A percentile compares a stretch with the other conserved stretches of the same genome.
Evolutionary conservation across 2,797 vertebrate species (phyloP).

Genomic region (Falco biarmicus): DNA sequence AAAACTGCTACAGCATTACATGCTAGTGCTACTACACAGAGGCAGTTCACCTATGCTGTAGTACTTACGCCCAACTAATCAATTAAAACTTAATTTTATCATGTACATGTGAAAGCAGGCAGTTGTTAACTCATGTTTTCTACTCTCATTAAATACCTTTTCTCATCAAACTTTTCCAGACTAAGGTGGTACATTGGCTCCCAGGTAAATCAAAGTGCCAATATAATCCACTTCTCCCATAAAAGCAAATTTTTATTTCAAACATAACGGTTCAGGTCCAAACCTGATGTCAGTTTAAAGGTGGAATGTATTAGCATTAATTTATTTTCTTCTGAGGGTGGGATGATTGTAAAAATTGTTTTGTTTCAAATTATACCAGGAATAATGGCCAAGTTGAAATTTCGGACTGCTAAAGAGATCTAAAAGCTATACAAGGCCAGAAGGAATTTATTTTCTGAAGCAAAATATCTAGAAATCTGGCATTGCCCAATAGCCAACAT

Average conservation of each 20-base stretch:
- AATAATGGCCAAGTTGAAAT: slow-evolving; percentile 46
- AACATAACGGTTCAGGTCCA: slow-evolving; percentile 43
- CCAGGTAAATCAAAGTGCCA: slow-evolving; percentile 67
- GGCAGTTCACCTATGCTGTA: background rate
- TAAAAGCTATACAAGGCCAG: background rate
- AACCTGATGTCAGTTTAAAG: slow-evolving; percentile 67
- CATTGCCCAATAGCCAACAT: background rate
- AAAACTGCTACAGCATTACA: background rate
- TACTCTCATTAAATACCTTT: slow-evolving; percentile 35
- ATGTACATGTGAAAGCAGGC: background rate
- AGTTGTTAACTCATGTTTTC: background rate
- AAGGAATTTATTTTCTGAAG: slow-evolving; percentile 36
- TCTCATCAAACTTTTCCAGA: slow-evolving; percentile 22
- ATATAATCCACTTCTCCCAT: slow-evolving; percentile 57
- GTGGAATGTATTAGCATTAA: slow-evolving; percentile 50
- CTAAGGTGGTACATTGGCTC: slow-evolving; percentile 37
- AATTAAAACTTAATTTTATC: slow-evolving; percentile 23
- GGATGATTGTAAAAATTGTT: slow-evolving; percentile 66
- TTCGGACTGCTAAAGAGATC: slow-evolving; percentile 35
- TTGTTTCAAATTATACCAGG: slow-evolving; percentile 62
- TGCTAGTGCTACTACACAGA: background rate
- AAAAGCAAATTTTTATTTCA: slow-evolving; percentile 61
- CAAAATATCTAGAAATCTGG: slow-evolving; percentile 8
- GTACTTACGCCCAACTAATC: background rate
- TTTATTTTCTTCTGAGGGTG: slow-evolving; percentile 42